Conservation (phyloP, 2,797 vertebrate species). For the Uromys caudimaculatus region DNA sequence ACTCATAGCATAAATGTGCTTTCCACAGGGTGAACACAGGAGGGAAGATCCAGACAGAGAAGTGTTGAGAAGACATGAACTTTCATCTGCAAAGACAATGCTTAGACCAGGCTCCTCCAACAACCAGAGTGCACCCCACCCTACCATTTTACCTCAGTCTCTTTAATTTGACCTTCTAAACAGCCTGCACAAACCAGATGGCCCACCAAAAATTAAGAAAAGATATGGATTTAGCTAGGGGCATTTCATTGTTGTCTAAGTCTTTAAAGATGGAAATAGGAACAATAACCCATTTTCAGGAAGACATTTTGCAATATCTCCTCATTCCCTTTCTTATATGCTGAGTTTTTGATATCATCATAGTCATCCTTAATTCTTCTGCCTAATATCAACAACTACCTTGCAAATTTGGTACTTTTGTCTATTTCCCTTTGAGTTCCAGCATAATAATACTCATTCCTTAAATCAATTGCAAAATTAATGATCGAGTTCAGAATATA, state of each 20-base stretch:
- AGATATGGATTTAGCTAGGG: neutral
- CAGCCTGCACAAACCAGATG: neutral
- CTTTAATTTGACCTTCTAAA: neutral
- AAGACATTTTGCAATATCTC: neutral
- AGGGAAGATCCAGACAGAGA: neutral
- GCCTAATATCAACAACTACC: neutral
- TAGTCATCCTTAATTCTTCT: neutral
- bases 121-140: neutral
- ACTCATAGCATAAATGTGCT: neutral
- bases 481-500: constrained; percentile 20
- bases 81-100: no score
- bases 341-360: neutral
- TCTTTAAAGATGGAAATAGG: constrained; percentile 49
- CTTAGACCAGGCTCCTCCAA: neutral
- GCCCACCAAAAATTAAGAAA: neutral
- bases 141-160: neutral
- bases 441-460: neutral
- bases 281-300: neutral
- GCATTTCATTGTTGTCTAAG: neutral
- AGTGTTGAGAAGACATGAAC: neutral
- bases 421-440: neutral
- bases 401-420: neutral
- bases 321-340: neutral
- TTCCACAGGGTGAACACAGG: neutral
- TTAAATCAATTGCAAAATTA: constrained; percentile 38